Conservation (phyloP, 2,113 vertebrate genomes). For the Oreochromis niloticus region DNA sequence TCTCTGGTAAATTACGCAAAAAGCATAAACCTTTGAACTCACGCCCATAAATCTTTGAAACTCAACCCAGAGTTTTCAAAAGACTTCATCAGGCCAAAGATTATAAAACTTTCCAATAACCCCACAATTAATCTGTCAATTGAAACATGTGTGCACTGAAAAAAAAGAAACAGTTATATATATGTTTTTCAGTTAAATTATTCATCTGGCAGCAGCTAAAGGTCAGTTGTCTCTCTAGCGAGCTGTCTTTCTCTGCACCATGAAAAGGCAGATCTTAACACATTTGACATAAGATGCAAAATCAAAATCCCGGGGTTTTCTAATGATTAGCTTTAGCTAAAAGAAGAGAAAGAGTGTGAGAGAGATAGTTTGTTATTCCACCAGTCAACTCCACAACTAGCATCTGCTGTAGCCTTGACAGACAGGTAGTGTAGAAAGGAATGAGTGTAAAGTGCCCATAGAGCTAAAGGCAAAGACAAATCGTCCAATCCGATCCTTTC, state of each 20-base stretch:
- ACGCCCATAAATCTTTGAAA: neutral
- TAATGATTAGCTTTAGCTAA: neutral
- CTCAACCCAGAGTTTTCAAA: neutral
- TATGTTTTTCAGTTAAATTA: neutral
- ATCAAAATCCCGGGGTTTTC: constrained; percentile 4
- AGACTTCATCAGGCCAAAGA: neutral
- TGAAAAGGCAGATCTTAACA: constrained; percentile 21
- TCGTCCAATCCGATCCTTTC: neutral
- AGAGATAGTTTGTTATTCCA: neutral
- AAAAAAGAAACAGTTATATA: neutral
- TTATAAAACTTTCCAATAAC: neutral
- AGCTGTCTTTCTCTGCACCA: neutral
- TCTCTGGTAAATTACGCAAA: neutral
- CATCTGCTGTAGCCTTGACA: neutral
- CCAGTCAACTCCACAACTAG: neutral
- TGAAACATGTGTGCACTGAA: neutral
- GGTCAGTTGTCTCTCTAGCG: neutral
- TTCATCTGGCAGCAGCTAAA: neutral
- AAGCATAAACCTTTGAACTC: neutral
- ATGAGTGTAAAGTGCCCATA: neutral
- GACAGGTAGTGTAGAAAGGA: neutral
- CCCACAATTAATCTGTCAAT: neutral
- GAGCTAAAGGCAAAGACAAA: neutral
- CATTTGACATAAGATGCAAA: neutral
- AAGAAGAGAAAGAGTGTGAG: neutral